These are phyloP conservation scores for Schizaphis graminum DNA, from an alignment of 2,888 invertebrate genomes.

Conservation along the genomic window DNA sequence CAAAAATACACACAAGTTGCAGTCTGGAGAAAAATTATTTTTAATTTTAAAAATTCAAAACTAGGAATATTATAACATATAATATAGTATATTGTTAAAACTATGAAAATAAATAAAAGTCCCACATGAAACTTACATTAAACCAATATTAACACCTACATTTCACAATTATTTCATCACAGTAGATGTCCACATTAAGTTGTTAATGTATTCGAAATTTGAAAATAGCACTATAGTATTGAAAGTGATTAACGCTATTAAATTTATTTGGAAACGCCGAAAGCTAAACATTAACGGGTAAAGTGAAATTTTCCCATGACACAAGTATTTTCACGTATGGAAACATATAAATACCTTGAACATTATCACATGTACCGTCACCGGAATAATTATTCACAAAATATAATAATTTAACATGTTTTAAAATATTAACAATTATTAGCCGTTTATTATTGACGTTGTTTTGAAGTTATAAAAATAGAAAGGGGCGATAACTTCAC, in stretches of 20 bases:
- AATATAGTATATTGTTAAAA: neutral
- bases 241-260: neutral
- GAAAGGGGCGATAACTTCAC: neutral
- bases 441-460: neutral
- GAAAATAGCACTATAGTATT: neutral
- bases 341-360: neutral
- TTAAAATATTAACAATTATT: neutral
- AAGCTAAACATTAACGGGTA: neutral
- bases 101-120: neutral
- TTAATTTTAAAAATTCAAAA: neutral
- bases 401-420: neutral
- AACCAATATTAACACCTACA: neutral
- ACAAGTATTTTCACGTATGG: neutral
- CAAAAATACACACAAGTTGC: neutral
- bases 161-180: neutral
- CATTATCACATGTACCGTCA: neutral
- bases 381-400: neutral
- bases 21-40: neutral
- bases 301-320: neutral
- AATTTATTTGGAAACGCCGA: neutral
- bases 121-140: neutral
- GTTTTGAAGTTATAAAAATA: neutral
- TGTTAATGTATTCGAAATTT: neutral
- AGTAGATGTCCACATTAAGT: neutral
- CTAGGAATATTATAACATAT: neutral